Evolutionary conservation across 1,140 invertebrate genomes (phyloP).

Genomic region (Oreohelix idahoensis): DNA sequence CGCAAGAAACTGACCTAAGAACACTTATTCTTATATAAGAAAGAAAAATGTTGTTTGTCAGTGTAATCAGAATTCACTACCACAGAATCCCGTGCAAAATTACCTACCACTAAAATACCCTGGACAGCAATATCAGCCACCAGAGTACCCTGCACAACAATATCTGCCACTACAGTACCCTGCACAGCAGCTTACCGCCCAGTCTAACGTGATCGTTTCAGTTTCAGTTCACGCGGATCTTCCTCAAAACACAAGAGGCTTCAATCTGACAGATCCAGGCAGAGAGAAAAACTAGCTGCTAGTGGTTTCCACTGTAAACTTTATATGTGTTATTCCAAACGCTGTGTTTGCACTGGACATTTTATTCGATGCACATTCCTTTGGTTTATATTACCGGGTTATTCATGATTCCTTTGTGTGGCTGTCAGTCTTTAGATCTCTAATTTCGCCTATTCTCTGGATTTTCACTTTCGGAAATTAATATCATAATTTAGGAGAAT

Average conservation of each 20-base stretch:
- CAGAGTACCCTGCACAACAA: background rate
- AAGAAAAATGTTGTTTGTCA: no score
- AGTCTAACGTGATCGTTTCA: background rate
- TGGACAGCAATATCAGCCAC: background rate
- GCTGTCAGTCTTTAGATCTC: background rate
- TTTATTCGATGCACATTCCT: background rate
- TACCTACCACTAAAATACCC: background rate
- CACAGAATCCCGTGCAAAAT: background rate
- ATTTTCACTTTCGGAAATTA: no score
- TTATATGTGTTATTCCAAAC: background rate
- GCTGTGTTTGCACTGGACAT: background rate
- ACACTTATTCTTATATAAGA: no score
- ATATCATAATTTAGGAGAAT: no score
- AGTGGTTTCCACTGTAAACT: background rate
- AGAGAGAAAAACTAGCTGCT: background rate
- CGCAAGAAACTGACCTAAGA: no score
- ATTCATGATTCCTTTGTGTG: background rate
- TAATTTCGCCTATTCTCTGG: background rate
- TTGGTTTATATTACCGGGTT: background rate
- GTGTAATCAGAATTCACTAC: background rate
- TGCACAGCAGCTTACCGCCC: background rate
- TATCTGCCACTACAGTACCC: no score
- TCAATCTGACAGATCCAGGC: background rate
- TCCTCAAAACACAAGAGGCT: background rate
- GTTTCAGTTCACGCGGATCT: background rate